These are phyloP conservation scores for Drosophila kambysellisi DNA, from an alignment of 2,888 invertebrate genomes.

Conservation along the genomic window DNA sequence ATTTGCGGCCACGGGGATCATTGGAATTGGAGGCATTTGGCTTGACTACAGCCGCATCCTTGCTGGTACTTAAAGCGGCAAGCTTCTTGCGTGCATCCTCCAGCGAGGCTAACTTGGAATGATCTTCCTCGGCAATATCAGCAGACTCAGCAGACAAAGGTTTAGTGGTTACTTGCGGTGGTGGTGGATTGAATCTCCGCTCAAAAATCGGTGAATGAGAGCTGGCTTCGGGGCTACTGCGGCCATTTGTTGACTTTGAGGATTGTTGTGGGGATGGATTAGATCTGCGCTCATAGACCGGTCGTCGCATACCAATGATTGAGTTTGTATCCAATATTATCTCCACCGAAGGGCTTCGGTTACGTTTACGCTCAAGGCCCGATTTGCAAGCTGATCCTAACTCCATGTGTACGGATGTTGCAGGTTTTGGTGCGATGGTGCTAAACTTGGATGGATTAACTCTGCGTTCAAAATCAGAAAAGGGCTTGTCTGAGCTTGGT, in stretches of 20 bases:
- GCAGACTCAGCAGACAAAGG: not conserved
- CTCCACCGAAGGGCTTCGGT: not conserved
- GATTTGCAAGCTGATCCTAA: not conserved
- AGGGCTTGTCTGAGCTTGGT: not conserved
- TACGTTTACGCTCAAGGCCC: conserved; percentile 1
- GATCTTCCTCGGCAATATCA: not conserved
- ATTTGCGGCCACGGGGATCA: conserved; percentile 44
- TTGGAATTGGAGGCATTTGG: conserved; percentile 39
- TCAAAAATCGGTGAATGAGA: conserved; percentile 10
- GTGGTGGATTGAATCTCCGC: conserved; percentile 18
- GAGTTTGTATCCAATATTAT: not conserved
- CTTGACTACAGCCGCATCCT: not conserved
- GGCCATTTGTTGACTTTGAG: not conserved
- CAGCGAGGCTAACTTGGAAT: conserved; percentile 3
- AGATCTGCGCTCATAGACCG: conserved; percentile 3
- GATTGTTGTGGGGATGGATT: not conserved
- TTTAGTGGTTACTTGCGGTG: not conserved
- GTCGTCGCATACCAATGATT: conserved; percentile 9
- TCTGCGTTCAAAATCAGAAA: conserved; percentile 3
- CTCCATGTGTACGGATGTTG: too few relatives aligned
- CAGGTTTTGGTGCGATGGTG: not conserved
- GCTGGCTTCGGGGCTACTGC: not conserved
- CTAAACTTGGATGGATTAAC: not conserved
- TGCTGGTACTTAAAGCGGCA: conserved; percentile 33
- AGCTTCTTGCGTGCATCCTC: conserved; percentile 65